Base-by-base conservation (phyloP, 2,797 vertebrate species). In the Onychomys leucogaster region DNA sequence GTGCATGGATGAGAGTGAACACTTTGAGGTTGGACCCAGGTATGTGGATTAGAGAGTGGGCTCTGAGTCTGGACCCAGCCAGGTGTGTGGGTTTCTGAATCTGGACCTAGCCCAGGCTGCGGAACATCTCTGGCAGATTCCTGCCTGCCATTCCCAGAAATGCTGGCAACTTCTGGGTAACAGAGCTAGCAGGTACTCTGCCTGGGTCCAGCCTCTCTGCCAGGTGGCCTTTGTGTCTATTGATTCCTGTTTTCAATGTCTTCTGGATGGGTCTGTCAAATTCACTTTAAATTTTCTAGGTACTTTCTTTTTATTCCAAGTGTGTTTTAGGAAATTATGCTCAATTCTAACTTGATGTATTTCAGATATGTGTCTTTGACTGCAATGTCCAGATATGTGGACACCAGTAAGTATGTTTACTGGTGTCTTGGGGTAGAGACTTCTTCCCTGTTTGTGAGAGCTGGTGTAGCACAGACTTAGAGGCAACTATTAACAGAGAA, bases 401-500 rank as follows among this genome's bases (percentile, higher is more conserved):
- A 3, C 2, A 32, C 11, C 29, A 8, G 55, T 5, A n/a, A 6
- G 12, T 32, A 13, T 21, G 3, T 59, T 61, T 41, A 0, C 63
- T 19, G 13, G 10, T 10, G 13, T 27, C 82, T 71, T 46, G 3
- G 16, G 67, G 37, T 34, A 43, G 57, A 80, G 59, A 13, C 5
- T 34, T 46, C 32, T 49, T 69, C 19, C 37, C 27, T 61, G 14
- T 19, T 85, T 0, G 1, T 37, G 13, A 29, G 46, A 46, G 61
- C 49, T 19, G 67, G 41, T 11, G 6, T 4, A 34, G 49, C 4
- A 46, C 16, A 37, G 9, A 10, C 16, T 61, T 13, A 3, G 55
- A 9, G 21, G 3, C 2, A 4, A 6, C 1, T 19, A 6, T 17
- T 16, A 19, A 16, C 1, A 14, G 13, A 5, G 3, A 49, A 23